Base-by-base conservation (phyloP, 2,797 vertebrate species). In the Meda fulgida region DNA sequence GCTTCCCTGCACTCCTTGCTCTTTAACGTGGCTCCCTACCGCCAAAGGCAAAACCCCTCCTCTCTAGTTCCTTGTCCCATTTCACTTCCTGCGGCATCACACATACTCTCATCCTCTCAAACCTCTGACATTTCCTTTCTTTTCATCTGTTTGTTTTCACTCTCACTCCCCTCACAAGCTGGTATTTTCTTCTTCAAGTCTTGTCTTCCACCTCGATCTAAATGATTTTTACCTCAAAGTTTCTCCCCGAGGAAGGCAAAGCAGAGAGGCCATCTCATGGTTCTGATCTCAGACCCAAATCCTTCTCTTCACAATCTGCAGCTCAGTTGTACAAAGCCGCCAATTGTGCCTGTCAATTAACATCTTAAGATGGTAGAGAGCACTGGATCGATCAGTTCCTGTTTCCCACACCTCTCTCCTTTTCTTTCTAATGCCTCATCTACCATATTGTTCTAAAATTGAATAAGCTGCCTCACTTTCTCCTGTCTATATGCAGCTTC, bases 371-470 rank as follows among this genome's bases (percentile, higher is more conserved):
- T 70, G 38, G 69, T 78, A 86, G 43, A 67, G 31, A 87, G 85
- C 23, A 70, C 71, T 31, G 36, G 60, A 90, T 90, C 63, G 73
- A 87, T 90, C 75, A 69, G 55, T 48, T 70, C 29, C 38, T 67
- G 53, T 73, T 80, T 53, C 71, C 38, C 78, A 78, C 76, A 82
- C 75, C 78, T 58, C 86, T 78, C 66, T 75, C 80, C 73, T 38
- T 51, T 72, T 79, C 72, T 80, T 77, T 51, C 78, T 83, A 31
- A 63, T 91, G 91, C 89, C 84, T 81, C 43, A 53, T 73, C 83
- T 87, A 85, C 84, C 55, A 88, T 80, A 89, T 81, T 89, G 81
- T 84, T 90, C 72, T 87, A 75, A 87, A 86, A 84, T 89, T 89
- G 81, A 89, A 87, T 91, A 88, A 10, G 53, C 29, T 88, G 84